These are phyloP conservation scores for Leptinotarsa tumamoca DNA, from an alignment of 2,888 invertebrate species.

Conservation along the genomic window DNA sequence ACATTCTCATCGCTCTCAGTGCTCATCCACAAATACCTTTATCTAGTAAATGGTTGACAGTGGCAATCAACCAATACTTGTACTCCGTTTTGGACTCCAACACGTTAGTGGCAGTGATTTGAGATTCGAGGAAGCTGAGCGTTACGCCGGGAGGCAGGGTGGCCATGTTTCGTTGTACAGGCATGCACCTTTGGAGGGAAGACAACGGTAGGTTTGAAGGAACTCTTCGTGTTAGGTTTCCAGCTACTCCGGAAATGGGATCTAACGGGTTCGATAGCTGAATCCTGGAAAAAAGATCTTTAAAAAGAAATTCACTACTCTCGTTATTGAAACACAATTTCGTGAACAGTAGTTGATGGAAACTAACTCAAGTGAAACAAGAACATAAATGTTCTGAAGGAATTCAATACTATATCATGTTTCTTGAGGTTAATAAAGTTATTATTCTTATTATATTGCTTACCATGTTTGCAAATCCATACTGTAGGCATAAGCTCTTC, in stretches of 20 bases:
- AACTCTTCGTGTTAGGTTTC: constrained; percentile 64
- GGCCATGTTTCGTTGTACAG: constrained; percentile 58
- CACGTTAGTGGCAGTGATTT: constrained; percentile 77
- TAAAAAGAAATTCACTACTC: neutral
- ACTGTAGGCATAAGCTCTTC: constrained; percentile 87
- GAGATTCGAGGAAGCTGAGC: constrained; percentile 78
- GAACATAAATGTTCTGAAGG: too few species aligned
- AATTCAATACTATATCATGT: too few species aligned
- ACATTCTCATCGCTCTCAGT: too few species aligned
- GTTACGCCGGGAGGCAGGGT: constrained; percentile 67
- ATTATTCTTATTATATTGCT: constrained; percentile 43
- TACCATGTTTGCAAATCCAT: constrained; percentile 81
- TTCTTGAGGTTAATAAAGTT: too few species aligned
- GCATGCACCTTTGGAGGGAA: constrained; percentile 62
- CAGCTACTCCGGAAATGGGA: constrained; percentile 68
- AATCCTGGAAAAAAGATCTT: constrained; percentile 64
- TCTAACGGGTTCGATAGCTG: constrained; percentile 69
- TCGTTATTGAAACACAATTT: neutral
- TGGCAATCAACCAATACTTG: constrained; percentile 77
- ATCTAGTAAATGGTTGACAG: constrained; percentile 71
- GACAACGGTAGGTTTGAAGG: constrained; percentile 60
- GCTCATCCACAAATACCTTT: constrained; percentile 69
- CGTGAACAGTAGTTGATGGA: neutral
- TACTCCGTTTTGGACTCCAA: constrained; percentile 81
- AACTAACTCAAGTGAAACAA: too few species aligned